These are phyloP conservation scores for Ophthalmolycus amberensis DNA, from an alignment of 2,113 vertebrate species.

Conservation along the genomic window DNA sequence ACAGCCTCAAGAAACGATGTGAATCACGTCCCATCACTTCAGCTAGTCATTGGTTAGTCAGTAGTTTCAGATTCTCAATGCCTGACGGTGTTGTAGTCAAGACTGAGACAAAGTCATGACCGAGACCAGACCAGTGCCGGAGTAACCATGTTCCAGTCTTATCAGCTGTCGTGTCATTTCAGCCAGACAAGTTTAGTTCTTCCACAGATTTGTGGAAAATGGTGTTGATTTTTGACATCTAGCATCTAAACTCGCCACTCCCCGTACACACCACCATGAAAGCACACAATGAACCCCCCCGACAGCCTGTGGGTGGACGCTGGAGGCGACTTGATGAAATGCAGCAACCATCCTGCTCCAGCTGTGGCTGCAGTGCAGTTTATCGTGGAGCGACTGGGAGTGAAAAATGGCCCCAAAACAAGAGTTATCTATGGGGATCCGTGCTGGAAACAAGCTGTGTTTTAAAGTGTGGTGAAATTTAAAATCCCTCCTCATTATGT, in stretches of 20 bases:
- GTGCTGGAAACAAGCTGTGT: conserved; percentile 8
- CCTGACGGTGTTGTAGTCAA: too few relatives aligned
- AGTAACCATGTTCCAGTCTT: neutral
- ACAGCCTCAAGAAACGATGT: too few relatives aligned
- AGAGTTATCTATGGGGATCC: conserved; percentile 28
- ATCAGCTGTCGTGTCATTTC: neutral
- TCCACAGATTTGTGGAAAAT: neutral
- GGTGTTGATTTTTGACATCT: neutral
- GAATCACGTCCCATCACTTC: too few relatives aligned
- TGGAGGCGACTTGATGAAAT: conserved; percentile 20
- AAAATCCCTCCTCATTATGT: conserved; percentile 2
- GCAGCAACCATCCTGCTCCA: neutral
- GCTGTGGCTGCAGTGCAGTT: conserved; percentile 9
- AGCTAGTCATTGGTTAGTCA: neutral
- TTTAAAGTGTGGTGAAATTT: conserved; percentile 2
- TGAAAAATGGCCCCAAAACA: conserved; percentile 34
- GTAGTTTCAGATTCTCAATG: neutral
- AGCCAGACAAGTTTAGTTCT: neutral
- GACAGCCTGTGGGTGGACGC: neutral
- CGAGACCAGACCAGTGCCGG: too few relatives aligned
- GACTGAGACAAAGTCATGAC: too few relatives aligned
- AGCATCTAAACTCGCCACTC: neutral
- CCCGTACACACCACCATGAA: neutral
- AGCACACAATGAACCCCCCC: too few relatives aligned
- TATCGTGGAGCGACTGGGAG: neutral